Evolutionary conservation across 37 sponge, comb jelly and placozoan genomes (phyloP).

Genomic region (Cladorhizidae sp.): DNA sequence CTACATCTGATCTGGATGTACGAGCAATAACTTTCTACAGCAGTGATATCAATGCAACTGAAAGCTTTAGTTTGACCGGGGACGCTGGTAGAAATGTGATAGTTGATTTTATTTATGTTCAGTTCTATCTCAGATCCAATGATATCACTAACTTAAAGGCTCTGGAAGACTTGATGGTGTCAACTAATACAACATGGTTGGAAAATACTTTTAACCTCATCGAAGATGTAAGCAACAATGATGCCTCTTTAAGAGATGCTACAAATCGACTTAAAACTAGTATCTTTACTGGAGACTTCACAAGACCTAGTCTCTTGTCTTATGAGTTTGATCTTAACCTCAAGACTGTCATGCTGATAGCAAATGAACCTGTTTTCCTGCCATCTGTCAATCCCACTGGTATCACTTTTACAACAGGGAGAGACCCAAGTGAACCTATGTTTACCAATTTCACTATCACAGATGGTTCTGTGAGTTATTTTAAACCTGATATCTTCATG

Average conservation of each 20-base stretch:
- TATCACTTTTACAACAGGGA: constrained; percentile 66
- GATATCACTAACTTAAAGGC: constrained; percentile 69
- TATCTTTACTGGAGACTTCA: constrained; percentile 62
- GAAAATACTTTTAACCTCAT: constrained; percentile 55
- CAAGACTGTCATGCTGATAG: constrained; percentile 69
- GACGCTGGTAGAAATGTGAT: constrained; percentile 10
- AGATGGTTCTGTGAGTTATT: constrained; percentile 64
- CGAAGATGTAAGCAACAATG: constrained; percentile 71
- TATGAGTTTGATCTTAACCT: constrained; percentile 55
- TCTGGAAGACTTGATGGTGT: constrained; percentile 53
- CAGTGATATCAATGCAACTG: constrained; percentile 64
- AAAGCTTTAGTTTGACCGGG: constrained; percentile 35
- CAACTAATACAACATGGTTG: constrained; percentile 59
- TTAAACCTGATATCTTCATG: constrained; percentile 31
- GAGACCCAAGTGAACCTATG: constrained; percentile 21
- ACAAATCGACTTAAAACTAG: constrained; percentile 44
- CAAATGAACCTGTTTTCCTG: constrained; percentile 84
- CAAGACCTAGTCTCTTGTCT: constrained; percentile 49
- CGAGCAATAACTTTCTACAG: constrained; percentile 64
- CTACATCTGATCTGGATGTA: constrained; percentile 30
- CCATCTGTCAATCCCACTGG: constrained; percentile 64
- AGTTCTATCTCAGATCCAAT: constrained; percentile 49
- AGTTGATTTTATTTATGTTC: constrained; percentile 71
- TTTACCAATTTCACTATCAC: constrained; percentile 51
- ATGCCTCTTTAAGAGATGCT: constrained; percentile 14